Evolutionary conservation across 2,113 vertebrate species (phyloP).

Genomic region (Pollimyrus isidori): DNA sequence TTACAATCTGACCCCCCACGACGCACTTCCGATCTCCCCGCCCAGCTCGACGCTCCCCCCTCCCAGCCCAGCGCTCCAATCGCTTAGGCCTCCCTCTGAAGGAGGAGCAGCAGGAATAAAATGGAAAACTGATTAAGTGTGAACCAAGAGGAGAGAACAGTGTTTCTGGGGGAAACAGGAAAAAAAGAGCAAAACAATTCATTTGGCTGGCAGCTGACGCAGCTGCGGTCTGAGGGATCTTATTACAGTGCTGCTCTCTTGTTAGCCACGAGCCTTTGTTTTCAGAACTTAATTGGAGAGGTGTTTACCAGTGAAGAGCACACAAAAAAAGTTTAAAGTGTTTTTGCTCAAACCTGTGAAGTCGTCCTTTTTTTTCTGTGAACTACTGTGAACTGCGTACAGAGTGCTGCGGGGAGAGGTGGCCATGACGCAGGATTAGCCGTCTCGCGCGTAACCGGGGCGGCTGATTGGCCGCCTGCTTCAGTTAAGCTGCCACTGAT

Average conservation of each 20-base stretch:
- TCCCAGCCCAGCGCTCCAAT: slow-evolving; percentile 3
- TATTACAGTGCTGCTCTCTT: not conserved
- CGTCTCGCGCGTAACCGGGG: not conserved
- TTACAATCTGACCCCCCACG: too few species aligned
- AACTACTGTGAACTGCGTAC: not conserved
- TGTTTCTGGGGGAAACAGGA: not conserved
- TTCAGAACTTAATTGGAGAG: not conserved
- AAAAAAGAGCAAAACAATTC: not conserved
- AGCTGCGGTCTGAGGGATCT: not conserved
- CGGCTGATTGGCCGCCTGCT: not conserved
- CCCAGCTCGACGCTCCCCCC: not conserved
- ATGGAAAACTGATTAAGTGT: slow-evolving; percentile 8
- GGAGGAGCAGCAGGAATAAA: not conserved
- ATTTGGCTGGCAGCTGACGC: slow-evolving; percentile 1
- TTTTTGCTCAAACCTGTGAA: not conserved
- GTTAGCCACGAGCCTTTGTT: slow-evolving; percentile 1
- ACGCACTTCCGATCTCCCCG: too few species aligned
- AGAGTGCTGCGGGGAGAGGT: not conserved
- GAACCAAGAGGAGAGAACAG: not conserved
- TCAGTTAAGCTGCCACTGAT: not conserved
- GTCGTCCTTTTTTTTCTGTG: not conserved
- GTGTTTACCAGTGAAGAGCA: not conserved
- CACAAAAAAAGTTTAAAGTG: not conserved
- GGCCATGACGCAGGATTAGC: not conserved
- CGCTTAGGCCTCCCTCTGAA: slow-evolving; percentile 33